Base-by-base conservation (phyloP, 2,113 vertebrate genomes). In the Leptocoma aspasia region DNA sequence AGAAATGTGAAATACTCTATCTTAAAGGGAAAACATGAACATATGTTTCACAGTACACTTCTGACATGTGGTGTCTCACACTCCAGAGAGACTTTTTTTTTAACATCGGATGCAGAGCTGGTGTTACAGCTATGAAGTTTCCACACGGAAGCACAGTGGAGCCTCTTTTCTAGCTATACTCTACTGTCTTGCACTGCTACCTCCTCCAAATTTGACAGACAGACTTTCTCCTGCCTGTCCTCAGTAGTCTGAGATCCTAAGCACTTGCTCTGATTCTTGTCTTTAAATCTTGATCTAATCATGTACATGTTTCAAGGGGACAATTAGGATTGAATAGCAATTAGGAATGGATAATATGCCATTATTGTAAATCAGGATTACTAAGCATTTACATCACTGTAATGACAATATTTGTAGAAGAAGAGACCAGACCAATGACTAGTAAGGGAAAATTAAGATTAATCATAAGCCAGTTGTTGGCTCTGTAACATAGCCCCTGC, bases 31-130 rank as follows among this genome's bases (percentile, higher is more conserved):
- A 94, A 95, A 96, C 78, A 83, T 30, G 90, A 94, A 24, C 89
- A 79, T 76, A 93, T 89, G 92, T 76, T 71, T 90, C 56, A 63
- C 33, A 61, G 57, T 82, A 79, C 86, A 85, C 94, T 97, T 96
- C 86, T 95, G 95, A 97, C 96, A 97, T 97, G 95, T 95, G 90
- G 71, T 84, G 92, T 95, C 94, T 96, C 93, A 86, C 94, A 92
- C 88, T 71, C 76, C 69, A 86, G 39, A 80, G 79, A 1, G 28
- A 61, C 11, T 52, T 60, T 56, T 57, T 44, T 68, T 89, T 72
- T 27, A 73, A 86, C 90, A 54, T 77, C 11, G 0, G 80, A 81
- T 89, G 60, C 69, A 56, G 91, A 90, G 44, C 84, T 95, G 92
- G 70, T 93, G 87, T 89, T 83, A 92, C 35, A 90, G 59, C 60